phyloP scores from a whole-genome alignment of 1,140 invertebrate species.

The Heliconius congener region DNA sequence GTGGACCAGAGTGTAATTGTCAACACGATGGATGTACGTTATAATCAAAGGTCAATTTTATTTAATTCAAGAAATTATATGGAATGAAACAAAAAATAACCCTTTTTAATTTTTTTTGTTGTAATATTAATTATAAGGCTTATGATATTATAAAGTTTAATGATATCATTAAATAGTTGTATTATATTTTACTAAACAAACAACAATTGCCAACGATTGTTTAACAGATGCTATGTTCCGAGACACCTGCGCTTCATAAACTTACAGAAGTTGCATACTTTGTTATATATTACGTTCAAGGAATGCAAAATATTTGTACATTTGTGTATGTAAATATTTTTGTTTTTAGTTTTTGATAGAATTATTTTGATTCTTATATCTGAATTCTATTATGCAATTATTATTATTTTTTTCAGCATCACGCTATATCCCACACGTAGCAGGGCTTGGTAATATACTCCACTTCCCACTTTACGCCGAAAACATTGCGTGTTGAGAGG shows the following conservation, averaged over 20 bases:
- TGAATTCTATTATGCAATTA: background rate
- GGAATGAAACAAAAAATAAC: no score
- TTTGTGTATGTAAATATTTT: background rate
- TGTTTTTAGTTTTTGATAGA: background rate
- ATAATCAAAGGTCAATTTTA: no score
- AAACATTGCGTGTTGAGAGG: no score
- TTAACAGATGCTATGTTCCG: conserved; percentile 4
- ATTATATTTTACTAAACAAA: conserved; percentile 27
- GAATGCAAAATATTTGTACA: background rate
- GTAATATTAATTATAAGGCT: background rate
- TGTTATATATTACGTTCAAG: background rate
- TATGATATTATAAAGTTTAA: background rate
- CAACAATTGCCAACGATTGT: background rate
- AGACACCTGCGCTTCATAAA: conserved; percentile 1
- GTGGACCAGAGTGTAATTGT: no score
- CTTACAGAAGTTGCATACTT: background rate
- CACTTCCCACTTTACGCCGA: background rate
- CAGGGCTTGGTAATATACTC: background rate
- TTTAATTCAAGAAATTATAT: no score
- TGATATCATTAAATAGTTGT: background rate
- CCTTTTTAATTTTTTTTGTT: no score
- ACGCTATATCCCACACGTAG: background rate
- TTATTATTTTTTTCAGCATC: background rate
- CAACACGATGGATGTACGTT: no score
- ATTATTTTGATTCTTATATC: no score